These are phyloP conservation scores for Tauraco erythrolophus DNA, from an alignment of 2,113 vertebrate species.

Conservation along the genomic window DNA sequence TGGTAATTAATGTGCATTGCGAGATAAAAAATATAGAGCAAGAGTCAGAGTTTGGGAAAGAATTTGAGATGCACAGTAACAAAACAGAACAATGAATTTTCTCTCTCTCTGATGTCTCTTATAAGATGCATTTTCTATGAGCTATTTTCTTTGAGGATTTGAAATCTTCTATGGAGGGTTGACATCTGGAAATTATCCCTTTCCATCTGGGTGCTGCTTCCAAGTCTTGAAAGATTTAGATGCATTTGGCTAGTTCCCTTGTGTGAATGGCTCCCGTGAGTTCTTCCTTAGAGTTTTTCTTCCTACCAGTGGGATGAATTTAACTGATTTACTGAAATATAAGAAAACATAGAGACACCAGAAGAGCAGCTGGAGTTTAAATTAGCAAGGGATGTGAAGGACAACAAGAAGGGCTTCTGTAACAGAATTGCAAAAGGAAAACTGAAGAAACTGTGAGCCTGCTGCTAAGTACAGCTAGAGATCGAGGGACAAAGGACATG, in stretches of 20 bases:
- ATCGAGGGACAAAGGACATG: not conserved
- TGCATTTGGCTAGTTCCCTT: not conserved
- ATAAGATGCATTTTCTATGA: not conserved
- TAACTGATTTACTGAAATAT: not conserved
- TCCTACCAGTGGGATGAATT: not conserved
- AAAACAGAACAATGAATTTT: not conserved
- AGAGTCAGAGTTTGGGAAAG: not conserved
- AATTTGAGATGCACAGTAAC: not conserved
- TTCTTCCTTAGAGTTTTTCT: not conserved
- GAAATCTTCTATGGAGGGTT: not conserved
- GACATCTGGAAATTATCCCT: constrained; percentile 30
- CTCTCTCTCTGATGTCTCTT: not conserved
- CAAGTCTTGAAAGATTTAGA: constrained; percentile 12
- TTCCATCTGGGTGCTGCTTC: not conserved
- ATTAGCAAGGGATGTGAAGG: not conserved
- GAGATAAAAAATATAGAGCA: not conserved
- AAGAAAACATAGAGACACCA: not conserved
- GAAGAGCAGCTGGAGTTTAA: not conserved
- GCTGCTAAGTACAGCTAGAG: not conserved
- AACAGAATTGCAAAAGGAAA: not conserved
- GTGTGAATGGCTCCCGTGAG: not conserved
- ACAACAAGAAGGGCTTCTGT: not conserved
- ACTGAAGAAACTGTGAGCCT: not conserved
- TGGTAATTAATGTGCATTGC: not conserved
- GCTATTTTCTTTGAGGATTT: not conserved